phyloP scores from a whole-genome alignment of 2,797 vertebrate genomes.

The Vireo griseus region DNA sequence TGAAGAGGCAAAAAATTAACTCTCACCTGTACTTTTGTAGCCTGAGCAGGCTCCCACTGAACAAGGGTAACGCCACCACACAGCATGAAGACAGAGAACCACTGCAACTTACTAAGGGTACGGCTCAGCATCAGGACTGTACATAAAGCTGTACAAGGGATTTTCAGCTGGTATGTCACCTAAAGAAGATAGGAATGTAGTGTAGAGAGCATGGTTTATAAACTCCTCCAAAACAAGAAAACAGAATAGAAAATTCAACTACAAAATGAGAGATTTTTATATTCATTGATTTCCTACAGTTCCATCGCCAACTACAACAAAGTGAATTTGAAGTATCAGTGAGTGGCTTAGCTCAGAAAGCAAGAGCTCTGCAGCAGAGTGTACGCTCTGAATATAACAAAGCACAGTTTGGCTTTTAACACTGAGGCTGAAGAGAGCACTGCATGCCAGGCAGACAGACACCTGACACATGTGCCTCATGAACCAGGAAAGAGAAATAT shows the following conservation, averaged over 20 bases:
- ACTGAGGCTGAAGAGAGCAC: background rate
- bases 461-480: rapidly evolving
- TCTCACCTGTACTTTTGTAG: slow-evolving; percentile 89
- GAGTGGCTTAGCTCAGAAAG: background rate
- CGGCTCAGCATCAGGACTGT: slow-evolving; percentile 93
- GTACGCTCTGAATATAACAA: background rate
- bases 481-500: background rate
- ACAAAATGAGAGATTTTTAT: background rate
- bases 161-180: slow-evolving; percentile 98
- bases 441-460: background rate
- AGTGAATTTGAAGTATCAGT: background rate
- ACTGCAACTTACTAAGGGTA: slow-evolving; percentile 89
- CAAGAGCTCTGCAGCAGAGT: background rate
- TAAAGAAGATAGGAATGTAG: slow-evolving; percentile 32
- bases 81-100: slow-evolving; percentile 93
- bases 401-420: background rate
- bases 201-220: background rate
- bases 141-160: slow-evolving; percentile 94
- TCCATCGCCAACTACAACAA: background rate
- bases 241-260: background rate
- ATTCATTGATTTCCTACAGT: background rate
- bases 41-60: slow-evolving; percentile 89
- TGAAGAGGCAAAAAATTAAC: background rate
- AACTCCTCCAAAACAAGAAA: background rate
- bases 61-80: slow-evolving; percentile 91